Evolutionary conservation across 2,113 vertebrate genomes (phyloP), one percentile per base, ranked within the genome.

Genomic region (Pelecanus crispus): DNA sequence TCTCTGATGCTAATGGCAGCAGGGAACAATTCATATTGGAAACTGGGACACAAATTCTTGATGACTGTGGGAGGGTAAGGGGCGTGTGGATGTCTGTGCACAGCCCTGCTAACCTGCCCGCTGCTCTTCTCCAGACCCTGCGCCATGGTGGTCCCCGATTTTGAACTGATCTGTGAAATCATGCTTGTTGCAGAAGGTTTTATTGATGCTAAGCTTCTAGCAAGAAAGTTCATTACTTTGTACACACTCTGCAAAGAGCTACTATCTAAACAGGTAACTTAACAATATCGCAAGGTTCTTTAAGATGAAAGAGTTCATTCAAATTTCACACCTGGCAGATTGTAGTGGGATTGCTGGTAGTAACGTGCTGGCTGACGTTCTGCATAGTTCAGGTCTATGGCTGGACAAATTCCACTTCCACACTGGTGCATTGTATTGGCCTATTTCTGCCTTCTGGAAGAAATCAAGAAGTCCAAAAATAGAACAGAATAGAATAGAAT

Each of bases 111-210:
- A 42, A 32, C 34, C 66, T 6, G 19, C 18, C 18, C 13, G 24
- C 82, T 56, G 62, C 56, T 91, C 56, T 67, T 52, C 86, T 49
- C 36, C 81, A 98, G 98, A 58, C 98, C 98, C 77, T 98, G 98
- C 0, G 98, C 98, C 6, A 98, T 98, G 98, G 98, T 98, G 17
- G 97, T 98, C 34, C 98, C 98, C 0, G 98, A 98, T 55, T 98
- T 98, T 2, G 98, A 98, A 28, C 92, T 98, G 15, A 98, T 98
- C 92, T 98, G 98, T 2, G 98, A 98, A 90, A 98, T 98, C 94
- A 98, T 98, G 98, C 98, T 98, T 7, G 98, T 98, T 52, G 98
- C 98, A 4, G 98, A 98, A 94, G 98, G 98, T 31, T 98, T 98
- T 66, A 71, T 98, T 4, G 97, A 98, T 0, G 98, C 98, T 6